These are phyloP conservation scores for Epinephelus moara DNA, from an alignment of 2,113 vertebrate genomes.

Conservation along the genomic window DNA sequence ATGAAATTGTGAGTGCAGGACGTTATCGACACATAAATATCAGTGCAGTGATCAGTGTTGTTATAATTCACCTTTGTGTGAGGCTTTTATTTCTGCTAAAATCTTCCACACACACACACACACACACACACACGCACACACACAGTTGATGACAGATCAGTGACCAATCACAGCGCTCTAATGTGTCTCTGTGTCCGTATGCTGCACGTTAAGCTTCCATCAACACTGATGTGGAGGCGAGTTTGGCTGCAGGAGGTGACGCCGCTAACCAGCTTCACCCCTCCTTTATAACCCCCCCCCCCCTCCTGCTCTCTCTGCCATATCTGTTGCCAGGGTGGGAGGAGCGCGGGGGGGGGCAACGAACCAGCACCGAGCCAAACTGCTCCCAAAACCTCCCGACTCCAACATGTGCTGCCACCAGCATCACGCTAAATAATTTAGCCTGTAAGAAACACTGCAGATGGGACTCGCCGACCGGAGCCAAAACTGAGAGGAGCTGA, in stretches of 20 bases:
- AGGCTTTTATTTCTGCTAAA: no score
- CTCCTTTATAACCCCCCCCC: not conserved
- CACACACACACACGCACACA: not conserved
- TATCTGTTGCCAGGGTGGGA: constrained; percentile 4
- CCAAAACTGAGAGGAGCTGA: not conserved
- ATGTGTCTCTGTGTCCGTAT: constrained; percentile 45
- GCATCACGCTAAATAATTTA: constrained; percentile 45
- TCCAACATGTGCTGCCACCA: constrained; percentile 34
- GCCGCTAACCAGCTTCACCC: constrained; percentile 5
- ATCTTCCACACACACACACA: not conserved
- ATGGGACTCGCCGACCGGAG: constrained; percentile 13
- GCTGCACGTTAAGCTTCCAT: constrained; percentile 51
- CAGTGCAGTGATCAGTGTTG: no score
- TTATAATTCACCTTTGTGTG: no score
- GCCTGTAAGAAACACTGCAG: constrained; percentile 27
- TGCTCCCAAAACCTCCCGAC: constrained; percentile 5
- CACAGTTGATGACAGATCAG: not conserved
- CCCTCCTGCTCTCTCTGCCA: constrained; percentile 2
- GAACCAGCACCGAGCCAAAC: not conserved
- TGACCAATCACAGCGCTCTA: not conserved
- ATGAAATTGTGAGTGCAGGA: no score
- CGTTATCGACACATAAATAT: no score
- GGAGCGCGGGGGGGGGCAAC: not conserved
- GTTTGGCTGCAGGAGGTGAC: constrained; percentile 35
- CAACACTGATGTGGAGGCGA: constrained; percentile 10